Percentiles rank a stretch among this genome's conserved stretches.
Conservation (phyloP, 2,888 invertebrate genomes). For the Meghimatium bilineatum region DNA sequence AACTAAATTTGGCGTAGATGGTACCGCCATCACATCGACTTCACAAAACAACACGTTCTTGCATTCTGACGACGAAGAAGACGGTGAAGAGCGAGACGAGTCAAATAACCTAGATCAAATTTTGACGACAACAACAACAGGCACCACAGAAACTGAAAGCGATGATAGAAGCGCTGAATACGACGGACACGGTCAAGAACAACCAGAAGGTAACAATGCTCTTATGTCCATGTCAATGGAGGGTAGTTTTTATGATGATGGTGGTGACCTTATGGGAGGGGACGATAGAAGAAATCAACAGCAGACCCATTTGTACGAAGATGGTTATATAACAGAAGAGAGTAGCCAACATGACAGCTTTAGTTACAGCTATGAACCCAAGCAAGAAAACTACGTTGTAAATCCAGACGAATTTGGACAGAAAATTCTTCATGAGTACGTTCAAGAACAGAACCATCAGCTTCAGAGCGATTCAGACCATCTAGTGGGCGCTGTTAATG, state of each 20-base stretch:
- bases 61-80: conserved; percentile 43
- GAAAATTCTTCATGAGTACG: not conserved
- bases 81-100: conserved; percentile 31
- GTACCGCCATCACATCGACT: conserved; percentile 30
- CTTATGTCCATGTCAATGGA: conserved; percentile 49
- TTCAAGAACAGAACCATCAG: not conserved
- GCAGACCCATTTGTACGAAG: not conserved
- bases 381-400: not conserved
- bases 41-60: conserved; percentile 34
- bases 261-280: conserved; percentile 38
- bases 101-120: conserved; percentile 36
- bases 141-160: conserved; percentile 34
- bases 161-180: conserved; percentile 22
- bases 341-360: conserved; percentile 2
- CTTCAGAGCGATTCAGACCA: not conserved
- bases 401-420: conserved; percentile 28
- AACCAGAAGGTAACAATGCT: conserved; percentile 26
- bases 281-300: conserved; percentile 20
- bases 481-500: not conserved
- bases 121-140: conserved; percentile 1
- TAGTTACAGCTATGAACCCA: too few relatives aligned
- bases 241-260: conserved; percentile 46
- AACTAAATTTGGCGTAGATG: conserved; percentile 42
- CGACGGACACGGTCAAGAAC: not conserved
- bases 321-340: conserved; percentile 3